Evolutionary conservation across 2,888 invertebrate species (phyloP), one percentile per base, ranked within the genome.

Genomic region (Luffia ferchaultella): DNA sequence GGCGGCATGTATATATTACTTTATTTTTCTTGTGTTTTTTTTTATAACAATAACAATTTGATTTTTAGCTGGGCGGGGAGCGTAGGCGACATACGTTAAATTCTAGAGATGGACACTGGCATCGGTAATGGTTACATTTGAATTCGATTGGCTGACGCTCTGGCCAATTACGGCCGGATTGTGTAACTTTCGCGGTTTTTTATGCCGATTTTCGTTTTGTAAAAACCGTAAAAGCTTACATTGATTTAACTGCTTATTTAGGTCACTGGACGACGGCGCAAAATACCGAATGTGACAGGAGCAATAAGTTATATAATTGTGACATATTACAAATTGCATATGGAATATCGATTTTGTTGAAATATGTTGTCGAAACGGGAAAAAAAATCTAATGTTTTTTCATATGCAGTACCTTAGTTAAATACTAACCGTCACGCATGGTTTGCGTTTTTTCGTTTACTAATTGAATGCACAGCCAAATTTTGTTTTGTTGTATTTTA

Each of bases 21-120:
- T 30, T 7, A 30, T 30, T 30, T 30, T 30, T 30, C 30, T 30
- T 12, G 30, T 30, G 30, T 30, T 30, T 30, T 30, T 30, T 3
- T 30, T 30, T 30, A 7, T 76, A 76, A 76, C 67, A 57, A 61
- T 73, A 73, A 75, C 71, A 66, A 73, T 80, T 84, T 79, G 63
- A 73, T 80, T 85, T 78, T 73, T 84, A 83, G 83, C 76, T 68
- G 80, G 67, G 79, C 82, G 84, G 77, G 82, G 78, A 77, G 73
- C 80, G 62, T 83, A 80, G 75, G 73, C 67, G 66, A 61, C 62
- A 73, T 69, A 66, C 63, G 70, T 76, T 30, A 9, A 17, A 1
- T 20, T 16, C 16, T 5, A 30, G 41, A 42, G 30, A 30, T 3
- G 67, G 67, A 73, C 70, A 62, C 65, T 63, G 64, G 61, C 58